Evolutionary conservation across 2,888 invertebrate species (phyloP).

Genomic region (Cynaeus angustus): DNA sequence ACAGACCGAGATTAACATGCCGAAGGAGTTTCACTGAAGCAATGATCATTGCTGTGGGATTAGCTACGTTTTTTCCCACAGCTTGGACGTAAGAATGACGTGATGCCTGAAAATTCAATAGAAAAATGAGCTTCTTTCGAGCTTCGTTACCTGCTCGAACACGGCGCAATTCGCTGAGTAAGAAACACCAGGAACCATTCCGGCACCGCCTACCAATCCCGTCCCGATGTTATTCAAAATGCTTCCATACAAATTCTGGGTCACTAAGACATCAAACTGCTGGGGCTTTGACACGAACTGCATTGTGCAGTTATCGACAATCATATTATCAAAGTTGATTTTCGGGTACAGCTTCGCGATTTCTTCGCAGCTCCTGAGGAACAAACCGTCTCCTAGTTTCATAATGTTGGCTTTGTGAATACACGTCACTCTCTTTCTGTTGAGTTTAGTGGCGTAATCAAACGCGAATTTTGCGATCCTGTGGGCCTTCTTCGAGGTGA

Average conservation of each 20-base stretch:
- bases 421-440: slow-evolving; percentile 96
- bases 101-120: background rate
- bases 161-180: slow-evolving; percentile 95
- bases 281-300: slow-evolving; percentile 98
- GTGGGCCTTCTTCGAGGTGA: slow-evolving; percentile 92
- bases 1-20: slow-evolving; percentile 91
- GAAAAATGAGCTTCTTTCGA: background rate
- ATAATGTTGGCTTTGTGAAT: slow-evolving; percentile 99
- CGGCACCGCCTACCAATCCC: slow-evolving; percentile 97
- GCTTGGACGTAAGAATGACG: slow-evolving; percentile 94
- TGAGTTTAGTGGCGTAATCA: slow-evolving; percentile 96
- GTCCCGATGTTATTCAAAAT: slow-evolving; percentile 98
- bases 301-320: slow-evolving; percentile 99
- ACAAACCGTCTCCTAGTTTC: slow-evolving; percentile 99
- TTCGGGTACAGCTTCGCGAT: slow-evolving; percentile 93
- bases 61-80: slow-evolving; percentile 96
- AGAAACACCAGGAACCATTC: slow-evolving; percentile 97
- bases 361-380: slow-evolving; percentile 91
- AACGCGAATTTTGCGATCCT: slow-evolving; percentile 99
- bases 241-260: slow-evolving; percentile 98
- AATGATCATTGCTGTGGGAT: slow-evolving; percentile 97
- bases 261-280: slow-evolving; percentile 99
- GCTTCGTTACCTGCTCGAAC: slow-evolving; percentile 88
- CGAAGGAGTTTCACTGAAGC: slow-evolving; percentile 93
- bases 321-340: slow-evolving; percentile 97